phyloP scores from a whole-genome alignment of 1,140 invertebrate genomes.

The Calycopis cecrops region DNA sequence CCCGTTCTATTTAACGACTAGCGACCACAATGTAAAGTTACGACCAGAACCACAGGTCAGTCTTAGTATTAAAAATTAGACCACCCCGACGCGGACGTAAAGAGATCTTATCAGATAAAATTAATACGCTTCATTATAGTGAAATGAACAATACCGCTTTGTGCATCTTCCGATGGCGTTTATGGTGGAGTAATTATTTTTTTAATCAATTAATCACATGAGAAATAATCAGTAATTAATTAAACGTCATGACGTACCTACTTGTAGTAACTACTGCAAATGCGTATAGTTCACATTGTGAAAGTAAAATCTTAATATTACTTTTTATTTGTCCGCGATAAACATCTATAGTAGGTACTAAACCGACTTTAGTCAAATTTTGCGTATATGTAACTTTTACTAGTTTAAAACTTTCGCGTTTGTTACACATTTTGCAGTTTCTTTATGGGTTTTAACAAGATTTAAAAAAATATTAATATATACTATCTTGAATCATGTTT shows the following conservation, averaged over 20 bases:
- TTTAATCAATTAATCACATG: neutral
- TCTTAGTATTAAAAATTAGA: neutral
- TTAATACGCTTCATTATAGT: neutral
- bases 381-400: too few relatives aligned
- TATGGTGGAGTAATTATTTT: neutral
- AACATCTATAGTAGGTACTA: too few relatives aligned
- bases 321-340: too few relatives aligned
- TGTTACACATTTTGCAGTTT: too few relatives aligned
- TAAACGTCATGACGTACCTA: neutral
- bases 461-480: too few relatives aligned
- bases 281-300: too few relatives aligned
- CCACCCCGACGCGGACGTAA: neutral
- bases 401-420: too few relatives aligned
- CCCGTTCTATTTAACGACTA: neutral
- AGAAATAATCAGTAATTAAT: neutral
- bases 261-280: too few relatives aligned
- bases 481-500: too few relatives aligned
- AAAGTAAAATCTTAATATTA: too few relatives aligned
- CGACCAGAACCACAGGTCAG: neutral
- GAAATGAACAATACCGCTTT: neutral
- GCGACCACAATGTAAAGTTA: neutral
- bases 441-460: too few relatives aligned
- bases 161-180: neutral
- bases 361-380: too few relatives aligned
- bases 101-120: conserved; percentile 7